phyloP scores from a whole-genome alignment of 2,888 invertebrate genomes.

The Griposia aprilina region DNA sequence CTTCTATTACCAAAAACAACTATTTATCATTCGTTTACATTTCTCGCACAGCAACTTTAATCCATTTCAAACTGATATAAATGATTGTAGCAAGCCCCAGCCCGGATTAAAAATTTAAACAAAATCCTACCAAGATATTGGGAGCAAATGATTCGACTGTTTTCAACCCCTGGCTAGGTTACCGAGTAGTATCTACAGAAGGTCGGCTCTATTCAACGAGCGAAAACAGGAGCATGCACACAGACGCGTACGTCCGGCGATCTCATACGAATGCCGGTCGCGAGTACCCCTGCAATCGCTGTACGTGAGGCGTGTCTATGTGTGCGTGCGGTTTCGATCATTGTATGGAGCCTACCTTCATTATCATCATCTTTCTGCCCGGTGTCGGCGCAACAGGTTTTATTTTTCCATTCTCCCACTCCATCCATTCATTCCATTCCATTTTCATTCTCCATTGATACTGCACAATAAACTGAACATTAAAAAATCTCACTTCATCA shows the following conservation, averaged over 20 bases:
- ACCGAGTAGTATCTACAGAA: conserved; percentile 1
- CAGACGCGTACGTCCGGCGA: background rate
- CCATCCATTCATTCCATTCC: too few relatives aligned
- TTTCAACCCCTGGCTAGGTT: conserved; percentile 70
- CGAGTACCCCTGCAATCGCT: background rate
- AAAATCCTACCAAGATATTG: conserved; percentile 79
- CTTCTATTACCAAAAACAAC: conserved; percentile 10
- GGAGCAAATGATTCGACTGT: conserved; percentile 79
- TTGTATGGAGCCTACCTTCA: background rate
- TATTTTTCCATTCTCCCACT: too few relatives aligned
- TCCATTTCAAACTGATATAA: conserved; percentile 73
- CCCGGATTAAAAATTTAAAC: conserved; percentile 81
- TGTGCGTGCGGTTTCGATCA: background rate
- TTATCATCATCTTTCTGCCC: too few relatives aligned
- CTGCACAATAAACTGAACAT: too few relatives aligned
- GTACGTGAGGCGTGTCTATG: background rate
- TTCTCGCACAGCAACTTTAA: conserved; percentile 49
- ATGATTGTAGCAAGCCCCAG: conserved; percentile 67
- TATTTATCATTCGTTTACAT: conserved; percentile 28
- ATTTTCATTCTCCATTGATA: too few relatives aligned
- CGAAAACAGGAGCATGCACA: background rate
- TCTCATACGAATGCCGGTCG: background rate
- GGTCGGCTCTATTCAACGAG: background rate
- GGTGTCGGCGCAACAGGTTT: too few relatives aligned
- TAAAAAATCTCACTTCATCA: too few relatives aligned